Percentiles rank a stretch among this genome's conserved stretches.
Evolutionary conservation across 2,113 vertebrate species (phyloP).

Genomic region (Dipodomys ordii): DNA sequence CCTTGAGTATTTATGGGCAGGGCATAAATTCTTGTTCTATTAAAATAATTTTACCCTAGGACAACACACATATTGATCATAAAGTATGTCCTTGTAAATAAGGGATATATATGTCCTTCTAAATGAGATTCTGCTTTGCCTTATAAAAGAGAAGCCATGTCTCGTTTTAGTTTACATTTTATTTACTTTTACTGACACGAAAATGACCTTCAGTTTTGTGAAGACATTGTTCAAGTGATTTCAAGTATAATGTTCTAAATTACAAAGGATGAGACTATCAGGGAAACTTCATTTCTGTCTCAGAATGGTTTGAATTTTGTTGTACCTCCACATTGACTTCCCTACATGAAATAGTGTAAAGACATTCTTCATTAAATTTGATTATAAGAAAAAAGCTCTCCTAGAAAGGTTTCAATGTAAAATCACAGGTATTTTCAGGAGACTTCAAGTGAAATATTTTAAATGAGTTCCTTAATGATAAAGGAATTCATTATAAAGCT

Average conservation of each 20-base stretch:
- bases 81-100: not conserved
- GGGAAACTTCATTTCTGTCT: not conserved
- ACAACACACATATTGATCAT: not conserved
- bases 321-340: not conserved
- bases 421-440: constrained; percentile 60
- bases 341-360: not conserved
- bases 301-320: not conserved
- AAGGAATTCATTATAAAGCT: constrained; percentile 26
- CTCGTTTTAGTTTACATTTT: not conserved
- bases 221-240: not conserved
- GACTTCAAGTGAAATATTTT: constrained; percentile 56
- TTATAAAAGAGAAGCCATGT: not conserved
- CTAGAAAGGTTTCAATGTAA: constrained; percentile 50
- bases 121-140: not conserved
- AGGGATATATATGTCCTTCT: not conserved
- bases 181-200: not conserved
- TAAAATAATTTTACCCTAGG: not conserved
- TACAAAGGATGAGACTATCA: not conserved
- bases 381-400: constrained; percentile 2
- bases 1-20: not conserved
- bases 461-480: constrained; percentile 68
- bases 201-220: constrained; percentile 4
- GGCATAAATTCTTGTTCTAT: not conserved
- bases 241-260: not conserved
- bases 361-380: constrained; percentile 57